These are phyloP conservation scores for Lutraria rhynchaena DNA, from an alignment of 1,140 invertebrate species.

Conservation along the genomic window DNA sequence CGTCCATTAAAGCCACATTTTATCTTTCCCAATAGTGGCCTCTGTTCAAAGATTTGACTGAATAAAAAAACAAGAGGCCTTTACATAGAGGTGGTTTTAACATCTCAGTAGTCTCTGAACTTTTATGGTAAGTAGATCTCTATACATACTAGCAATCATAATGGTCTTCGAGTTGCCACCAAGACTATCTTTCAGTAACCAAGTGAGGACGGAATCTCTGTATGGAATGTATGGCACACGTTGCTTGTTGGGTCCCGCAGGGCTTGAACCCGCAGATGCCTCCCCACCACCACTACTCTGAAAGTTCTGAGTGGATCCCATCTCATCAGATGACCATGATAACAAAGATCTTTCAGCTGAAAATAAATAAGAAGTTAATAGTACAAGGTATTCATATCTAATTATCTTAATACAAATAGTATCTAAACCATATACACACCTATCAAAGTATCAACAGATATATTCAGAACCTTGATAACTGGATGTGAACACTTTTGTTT, in stretches of 20 bases:
- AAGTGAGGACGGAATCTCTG: constrained; percentile 95
- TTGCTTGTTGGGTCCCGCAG: constrained; percentile 58
- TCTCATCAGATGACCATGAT: constrained; percentile 70
- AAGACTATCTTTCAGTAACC: constrained; percentile 94
- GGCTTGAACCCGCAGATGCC: constrained; percentile 13
- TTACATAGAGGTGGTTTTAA: too few relatives aligned
- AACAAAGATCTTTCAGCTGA: constrained; percentile 75
- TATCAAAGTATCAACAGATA: background rate
- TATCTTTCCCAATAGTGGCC: too few relatives aligned
- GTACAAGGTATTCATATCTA: background rate
- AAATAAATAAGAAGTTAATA: background rate
- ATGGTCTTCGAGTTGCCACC: constrained; percentile 97
- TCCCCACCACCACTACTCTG: constrained; percentile 60
- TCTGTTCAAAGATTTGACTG: too few relatives aligned
- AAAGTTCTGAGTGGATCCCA: constrained; percentile 68
- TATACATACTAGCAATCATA: constrained; percentile 92
- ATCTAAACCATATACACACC: background rate
- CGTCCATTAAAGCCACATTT: too few relatives aligned
- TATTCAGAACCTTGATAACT: too few relatives aligned
- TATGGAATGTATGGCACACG: constrained; percentile 90
- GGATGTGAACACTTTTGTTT: too few relatives aligned
- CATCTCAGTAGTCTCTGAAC: too few relatives aligned
- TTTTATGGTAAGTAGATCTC: too few relatives aligned
- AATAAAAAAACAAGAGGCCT: too few relatives aligned
- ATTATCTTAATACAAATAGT: background rate